Evolutionary conservation across 2,113 vertebrate species (phyloP).

Genomic region (Campylomormyrus tamandua): DNA sequence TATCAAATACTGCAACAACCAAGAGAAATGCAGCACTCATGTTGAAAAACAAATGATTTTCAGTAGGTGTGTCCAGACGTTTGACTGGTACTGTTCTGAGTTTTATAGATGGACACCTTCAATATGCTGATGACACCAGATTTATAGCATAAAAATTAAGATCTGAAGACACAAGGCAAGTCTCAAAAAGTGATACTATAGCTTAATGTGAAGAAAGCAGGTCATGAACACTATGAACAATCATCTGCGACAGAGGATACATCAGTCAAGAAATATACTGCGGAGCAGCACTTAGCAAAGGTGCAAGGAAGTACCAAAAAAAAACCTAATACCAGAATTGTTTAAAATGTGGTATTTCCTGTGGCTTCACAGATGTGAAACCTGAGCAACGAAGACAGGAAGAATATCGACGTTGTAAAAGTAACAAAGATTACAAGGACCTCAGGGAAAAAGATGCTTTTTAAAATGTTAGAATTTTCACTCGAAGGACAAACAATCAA

Average conservation of each 20-base stretch:
- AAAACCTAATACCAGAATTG: not conserved
- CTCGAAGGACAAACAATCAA: not conserved
- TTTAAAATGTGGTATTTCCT: not conserved
- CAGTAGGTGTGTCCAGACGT: too few relatives aligned
- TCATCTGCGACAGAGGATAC: too few relatives aligned
- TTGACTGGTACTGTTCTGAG: too few relatives aligned
- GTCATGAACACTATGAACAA: not conserved
- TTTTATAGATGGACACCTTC: not conserved
- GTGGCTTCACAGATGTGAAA: not conserved
- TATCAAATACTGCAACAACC: not conserved
- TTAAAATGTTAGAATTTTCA: not conserved
- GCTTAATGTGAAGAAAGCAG: not conserved
- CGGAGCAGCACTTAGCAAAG: not conserved
- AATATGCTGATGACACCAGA: not conserved
- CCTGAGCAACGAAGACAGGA: not conserved
- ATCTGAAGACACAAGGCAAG: not conserved
- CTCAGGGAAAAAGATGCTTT: not conserved
- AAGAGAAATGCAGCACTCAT: not conserved
- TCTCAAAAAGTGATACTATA: not conserved
- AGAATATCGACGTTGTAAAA: not conserved
- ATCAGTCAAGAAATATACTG: too few relatives aligned
- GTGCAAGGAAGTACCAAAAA: not conserved
- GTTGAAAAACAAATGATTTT: too few relatives aligned
- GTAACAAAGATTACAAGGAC: not conserved
- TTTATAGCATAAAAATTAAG: not conserved